Evolutionary conservation across 2,888 invertebrate genomes (phyloP).

Genomic region (Pyralis farinalis): DNA sequence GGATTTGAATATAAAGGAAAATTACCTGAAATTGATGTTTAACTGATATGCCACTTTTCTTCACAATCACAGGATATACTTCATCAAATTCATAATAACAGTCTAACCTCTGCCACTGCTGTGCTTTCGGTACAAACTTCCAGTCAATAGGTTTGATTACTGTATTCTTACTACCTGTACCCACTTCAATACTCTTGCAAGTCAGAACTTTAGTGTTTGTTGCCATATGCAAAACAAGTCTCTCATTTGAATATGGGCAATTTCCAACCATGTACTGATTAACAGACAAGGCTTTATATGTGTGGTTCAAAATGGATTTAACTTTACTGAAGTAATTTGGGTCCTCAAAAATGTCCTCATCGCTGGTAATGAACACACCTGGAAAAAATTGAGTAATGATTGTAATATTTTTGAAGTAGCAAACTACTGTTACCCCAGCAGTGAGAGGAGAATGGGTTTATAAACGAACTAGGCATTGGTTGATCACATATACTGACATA

Average conservation of each 20-base stretch:
- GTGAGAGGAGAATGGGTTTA: too few species aligned
- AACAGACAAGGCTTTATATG: conserved; percentile 76
- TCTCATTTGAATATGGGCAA: conserved; percentile 75
- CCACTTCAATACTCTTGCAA: conserved; percentile 84
- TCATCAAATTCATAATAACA: conserved; percentile 89
- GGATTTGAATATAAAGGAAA: too few species aligned
- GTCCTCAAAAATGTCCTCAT: conserved; percentile 83
- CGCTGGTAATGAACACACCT: conserved; percentile 88
- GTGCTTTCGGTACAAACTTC: conserved; percentile 86
- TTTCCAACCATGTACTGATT: conserved; percentile 84
- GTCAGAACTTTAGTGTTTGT: conserved; percentile 75
- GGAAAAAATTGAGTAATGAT: conserved; percentile 22
- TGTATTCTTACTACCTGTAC: conserved; percentile 49
- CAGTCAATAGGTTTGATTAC: conserved; percentile 86
- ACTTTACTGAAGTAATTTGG: conserved; percentile 80
- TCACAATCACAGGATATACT: conserved; percentile 84
- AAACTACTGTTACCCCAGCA: too few species aligned
- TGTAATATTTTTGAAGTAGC: not conserved
- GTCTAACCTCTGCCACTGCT: conserved; percentile 89
- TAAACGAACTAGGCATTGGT: too few species aligned
- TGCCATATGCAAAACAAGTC: conserved; percentile 83
- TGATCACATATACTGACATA: too few species aligned
- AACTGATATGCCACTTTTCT: conserved; percentile 82
- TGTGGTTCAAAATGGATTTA: conserved; percentile 77
- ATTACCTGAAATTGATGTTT: conserved; percentile 85